These are phyloP conservation scores for Cyanoderma ruficeps DNA, from an alignment of 2,113 vertebrate genomes.

Conservation along the genomic window DNA sequence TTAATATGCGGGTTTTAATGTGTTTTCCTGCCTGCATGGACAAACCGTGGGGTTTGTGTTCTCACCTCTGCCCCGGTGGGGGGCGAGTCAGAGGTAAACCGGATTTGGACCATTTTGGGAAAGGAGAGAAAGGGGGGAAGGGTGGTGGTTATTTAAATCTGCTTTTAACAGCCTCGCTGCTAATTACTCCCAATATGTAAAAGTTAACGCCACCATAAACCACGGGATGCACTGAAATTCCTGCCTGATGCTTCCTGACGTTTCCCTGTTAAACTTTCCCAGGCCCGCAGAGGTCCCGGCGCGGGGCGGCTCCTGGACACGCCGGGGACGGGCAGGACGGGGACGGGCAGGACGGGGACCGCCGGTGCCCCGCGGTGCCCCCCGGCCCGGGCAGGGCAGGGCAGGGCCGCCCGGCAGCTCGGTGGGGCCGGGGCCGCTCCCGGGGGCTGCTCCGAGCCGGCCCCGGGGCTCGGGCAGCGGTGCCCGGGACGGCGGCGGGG, in stretches of 20 bases:
- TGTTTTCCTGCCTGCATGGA: not conserved
- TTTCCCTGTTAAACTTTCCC: not conserved
- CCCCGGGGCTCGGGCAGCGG: not conserved
- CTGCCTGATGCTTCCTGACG: not conserved
- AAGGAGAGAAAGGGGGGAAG: not conserved
- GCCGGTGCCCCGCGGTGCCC: not conserved
- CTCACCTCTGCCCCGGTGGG: not conserved
- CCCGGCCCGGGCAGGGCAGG: not conserved
- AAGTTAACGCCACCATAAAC: not conserved
- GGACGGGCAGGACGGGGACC: not conserved
- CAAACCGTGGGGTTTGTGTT: not conserved
- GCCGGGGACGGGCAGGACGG: not conserved
- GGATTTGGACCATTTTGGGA: not conserved
- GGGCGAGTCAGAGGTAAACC: not conserved
- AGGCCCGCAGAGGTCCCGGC: not conserved
- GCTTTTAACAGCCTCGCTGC: not conserved
- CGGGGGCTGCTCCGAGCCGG: too few species aligned
- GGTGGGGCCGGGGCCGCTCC: not conserved
- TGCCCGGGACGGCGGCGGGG: not conserved
- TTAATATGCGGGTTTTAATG: not conserved
- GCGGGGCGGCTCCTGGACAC: not conserved
- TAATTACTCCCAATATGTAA: not conserved
- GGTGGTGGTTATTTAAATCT: not conserved
- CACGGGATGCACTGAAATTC: not conserved
- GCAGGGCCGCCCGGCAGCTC: not conserved